Conservation (phyloP, 2,113 vertebrate genomes). For the Paedocypris sp. region DNA sequence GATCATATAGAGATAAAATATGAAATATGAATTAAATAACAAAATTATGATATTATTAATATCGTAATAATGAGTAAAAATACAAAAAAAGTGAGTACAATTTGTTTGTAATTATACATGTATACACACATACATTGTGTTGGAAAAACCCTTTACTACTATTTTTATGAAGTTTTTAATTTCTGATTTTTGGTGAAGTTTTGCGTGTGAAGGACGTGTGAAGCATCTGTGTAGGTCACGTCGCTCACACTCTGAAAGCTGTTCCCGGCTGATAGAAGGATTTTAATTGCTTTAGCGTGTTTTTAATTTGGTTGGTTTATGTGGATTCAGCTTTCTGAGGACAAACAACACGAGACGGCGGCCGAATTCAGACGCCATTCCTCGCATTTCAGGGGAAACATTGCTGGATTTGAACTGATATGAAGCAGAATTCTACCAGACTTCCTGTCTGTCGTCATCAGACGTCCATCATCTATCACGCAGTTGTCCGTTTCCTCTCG, state of each 20-base stretch:
- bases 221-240: slow-evolving; percentile 36
- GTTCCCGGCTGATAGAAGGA: slow-evolving; percentile 44
- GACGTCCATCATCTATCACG: slow-evolving; percentile 25
- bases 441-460: slow-evolving; percentile 2
- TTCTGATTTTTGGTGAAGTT: no score
- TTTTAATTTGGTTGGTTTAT: slow-evolving; percentile 52
- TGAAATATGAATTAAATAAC: no score
- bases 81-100: no score
- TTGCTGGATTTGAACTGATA: neutral
- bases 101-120: no score
- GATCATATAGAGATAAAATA: no score
- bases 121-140: no score
- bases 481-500: no score
- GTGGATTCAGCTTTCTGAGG: slow-evolving; percentile 39
- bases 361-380: neutral
- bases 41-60: no score
- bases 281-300: slow-evolving; percentile 52
- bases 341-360: slow-evolving; percentile 38
- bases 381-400: neutral
- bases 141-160: no score
- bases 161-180: no score
- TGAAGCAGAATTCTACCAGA: slow-evolving; percentile 2
- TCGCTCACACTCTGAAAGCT: slow-evolving; percentile 37
- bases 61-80: no score
- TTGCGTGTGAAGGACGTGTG: slow-evolving; percentile 42